Evolutionary conservation across 2,888 invertebrate genomes (phyloP).

Genomic region (Ypsolopha sequella): DNA sequence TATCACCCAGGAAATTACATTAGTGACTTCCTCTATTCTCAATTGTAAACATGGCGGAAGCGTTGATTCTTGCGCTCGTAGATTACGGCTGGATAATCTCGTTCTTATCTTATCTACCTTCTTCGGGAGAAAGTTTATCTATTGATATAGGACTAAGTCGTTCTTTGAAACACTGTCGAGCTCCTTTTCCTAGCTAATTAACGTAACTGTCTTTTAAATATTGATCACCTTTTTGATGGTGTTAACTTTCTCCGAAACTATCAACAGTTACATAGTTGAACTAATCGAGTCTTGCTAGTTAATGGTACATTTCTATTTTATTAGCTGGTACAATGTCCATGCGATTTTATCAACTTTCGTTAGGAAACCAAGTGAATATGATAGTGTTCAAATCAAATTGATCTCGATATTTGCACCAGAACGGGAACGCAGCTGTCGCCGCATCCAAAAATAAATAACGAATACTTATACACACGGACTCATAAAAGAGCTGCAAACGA

Average conservation of each 20-base stretch:
- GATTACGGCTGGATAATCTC: conserved; percentile 50
- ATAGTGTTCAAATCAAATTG: conserved; percentile 1
- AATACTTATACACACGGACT: conserved; percentile 11
- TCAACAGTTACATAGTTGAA: neutral
- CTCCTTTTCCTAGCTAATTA: neutral
- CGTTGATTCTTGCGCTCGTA: conserved; percentile 37
- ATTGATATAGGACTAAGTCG: conserved; percentile 14
- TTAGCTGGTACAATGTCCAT: conserved; percentile 8
- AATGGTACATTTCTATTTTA: conserved; percentile 5
- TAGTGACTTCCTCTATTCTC: conserved; percentile 19
- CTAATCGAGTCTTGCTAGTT: neutral
- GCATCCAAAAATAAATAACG: conserved; percentile 13
- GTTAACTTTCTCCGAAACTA: neutral
- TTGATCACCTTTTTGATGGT: neutral
- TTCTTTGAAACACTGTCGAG: neutral
- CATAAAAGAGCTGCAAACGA: conserved; percentile 14
- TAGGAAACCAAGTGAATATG: neutral
- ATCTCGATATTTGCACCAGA: conserved; percentile 6
- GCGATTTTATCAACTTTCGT: conserved; percentile 3
- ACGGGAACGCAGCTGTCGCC: conserved; percentile 12
- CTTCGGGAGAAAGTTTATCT: conserved; percentile 45
- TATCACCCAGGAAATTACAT: neutral
- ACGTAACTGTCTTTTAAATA: neutral
- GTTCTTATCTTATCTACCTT: conserved; percentile 42
- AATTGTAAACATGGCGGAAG: conserved; percentile 43